Evolutionary conservation across 2,888 invertebrate species (phyloP), one percentile per base, ranked within the genome.

Genomic region (Fissipunctia ypsillon): DNA sequence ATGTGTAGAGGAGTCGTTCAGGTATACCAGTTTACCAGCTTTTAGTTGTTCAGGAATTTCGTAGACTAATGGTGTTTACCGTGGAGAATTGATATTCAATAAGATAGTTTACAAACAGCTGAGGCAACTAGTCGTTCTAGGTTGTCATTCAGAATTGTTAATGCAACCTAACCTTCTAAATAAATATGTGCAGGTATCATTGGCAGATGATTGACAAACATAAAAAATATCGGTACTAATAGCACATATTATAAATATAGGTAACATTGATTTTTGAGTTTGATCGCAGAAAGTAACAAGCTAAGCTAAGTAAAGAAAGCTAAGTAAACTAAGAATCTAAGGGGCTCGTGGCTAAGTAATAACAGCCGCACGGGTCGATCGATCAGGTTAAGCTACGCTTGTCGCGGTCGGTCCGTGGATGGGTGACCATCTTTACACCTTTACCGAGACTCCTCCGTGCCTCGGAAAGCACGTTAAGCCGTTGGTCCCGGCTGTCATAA

Each of bases 21-120:
- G 76, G 43, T 48, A 81, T 68, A 70, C 71, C 38, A 59, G 75
- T 59, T 60, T 31, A 54, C 35, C n/a, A 38, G 61, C 56, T 67
- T 63, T 78, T 38, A 61, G 66, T 56, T 14, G 65, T 56, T 56
- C 57, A 68, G 52, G 68, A 60, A 75, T 75, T 75, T 81, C 22
- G 59, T 54, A 31, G 35, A 65, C 50, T 38, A 65, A 54, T 68
- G 59, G 59, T 56, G 35, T 69, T 68, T 76, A 60, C 54, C 22
- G 31, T 22, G 48, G 6, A 65, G 4, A 48, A 59, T 52, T 67
- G 28, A 45, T 71, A 45, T 71, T 57, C 16, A 43, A 9, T 54
- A 57, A 52, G 3, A 57, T 52, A 28, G 43, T 67, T 63, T 38
- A 38, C 45, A 80, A 57, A 63, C 45, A 25, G 43, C 14, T 43